Conservation (phyloP, 2,113 vertebrate genomes). For the Saccopteryx leptura region DNA sequence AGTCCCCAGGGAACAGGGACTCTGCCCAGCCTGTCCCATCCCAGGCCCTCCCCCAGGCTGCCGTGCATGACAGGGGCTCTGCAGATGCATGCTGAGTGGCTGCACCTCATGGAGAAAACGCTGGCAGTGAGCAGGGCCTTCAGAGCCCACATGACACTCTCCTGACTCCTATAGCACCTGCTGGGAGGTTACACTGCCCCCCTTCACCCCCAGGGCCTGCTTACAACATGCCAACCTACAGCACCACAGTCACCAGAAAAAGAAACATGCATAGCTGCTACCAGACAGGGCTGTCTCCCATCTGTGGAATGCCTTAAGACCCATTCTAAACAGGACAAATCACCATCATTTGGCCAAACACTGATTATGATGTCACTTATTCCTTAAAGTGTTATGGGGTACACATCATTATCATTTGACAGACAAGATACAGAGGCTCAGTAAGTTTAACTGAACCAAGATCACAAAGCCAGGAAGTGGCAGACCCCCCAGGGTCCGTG, state of each 20-base stretch:
- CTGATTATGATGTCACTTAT: no score
- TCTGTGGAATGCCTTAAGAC: no score
- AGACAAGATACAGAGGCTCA: background rate
- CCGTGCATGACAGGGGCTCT: no score
- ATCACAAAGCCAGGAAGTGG: background rate
- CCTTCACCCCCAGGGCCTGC: background rate
- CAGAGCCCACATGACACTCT: background rate
- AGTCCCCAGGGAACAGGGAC: no score
- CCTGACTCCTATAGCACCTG: background rate
- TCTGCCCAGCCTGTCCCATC: no score
- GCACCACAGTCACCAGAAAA: background rate
- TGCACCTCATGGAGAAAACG: background rate
- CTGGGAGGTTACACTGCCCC: background rate
- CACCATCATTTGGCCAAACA: no score
- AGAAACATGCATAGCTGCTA: background rate
- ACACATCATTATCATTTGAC: background rate
- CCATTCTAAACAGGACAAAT: background rate
- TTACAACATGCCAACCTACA: background rate
- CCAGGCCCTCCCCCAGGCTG: background rate
- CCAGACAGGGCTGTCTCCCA: no score
- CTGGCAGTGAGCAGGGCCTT: background rate
- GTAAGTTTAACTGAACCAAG: background rate
- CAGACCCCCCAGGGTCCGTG: rapidly evolving
- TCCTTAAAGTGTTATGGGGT: background rate
- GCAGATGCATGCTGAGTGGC: background rate